phyloP scores from a whole-genome alignment of 2,113 vertebrate species.

The Pantherophis guttatus region DNA sequence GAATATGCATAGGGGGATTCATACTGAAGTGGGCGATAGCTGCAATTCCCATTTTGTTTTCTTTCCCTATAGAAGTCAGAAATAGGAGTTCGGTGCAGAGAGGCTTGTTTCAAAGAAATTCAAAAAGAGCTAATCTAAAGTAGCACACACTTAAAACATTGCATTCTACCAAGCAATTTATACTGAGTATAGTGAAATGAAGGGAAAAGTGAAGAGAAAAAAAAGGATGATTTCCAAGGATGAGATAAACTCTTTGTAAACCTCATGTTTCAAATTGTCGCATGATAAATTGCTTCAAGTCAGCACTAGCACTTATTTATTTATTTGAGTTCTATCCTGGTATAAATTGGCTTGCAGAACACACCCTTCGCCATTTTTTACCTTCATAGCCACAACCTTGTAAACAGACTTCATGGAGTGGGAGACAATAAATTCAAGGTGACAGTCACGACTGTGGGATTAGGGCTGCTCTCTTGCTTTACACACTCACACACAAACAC shows the following conservation, averaged over 20 bases:
- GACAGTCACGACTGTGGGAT: background rate
- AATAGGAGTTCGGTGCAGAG: background rate
- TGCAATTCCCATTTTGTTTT: conserved; percentile 16
- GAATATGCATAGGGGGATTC: background rate
- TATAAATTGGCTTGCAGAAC: background rate
- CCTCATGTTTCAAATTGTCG: background rate
- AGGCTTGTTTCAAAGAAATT: background rate
- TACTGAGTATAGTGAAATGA: background rate
- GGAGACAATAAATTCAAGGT: background rate
- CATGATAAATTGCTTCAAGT: background rate
- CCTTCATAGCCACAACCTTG: background rate
- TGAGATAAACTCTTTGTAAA: background rate
- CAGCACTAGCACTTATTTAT: background rate
- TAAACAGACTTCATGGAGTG: background rate
- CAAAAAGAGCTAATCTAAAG: conserved; percentile 4
- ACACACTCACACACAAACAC: background rate
- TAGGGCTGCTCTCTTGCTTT: background rate
- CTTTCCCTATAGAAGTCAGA: conserved; percentile 11
- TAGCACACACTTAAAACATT: background rate
- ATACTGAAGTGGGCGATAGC: conserved; percentile 11
- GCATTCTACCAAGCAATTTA: background rate
- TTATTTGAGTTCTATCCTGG: background rate
- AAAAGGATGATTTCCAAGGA: background rate
- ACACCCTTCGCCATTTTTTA: background rate
- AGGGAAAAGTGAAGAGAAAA: background rate